Percentiles rank a stretch among this genome's conserved stretches.
Evolutionary conservation across 2,113 vertebrate genomes (phyloP).

Genomic region (Kryptolebias marmoratus): DNA sequence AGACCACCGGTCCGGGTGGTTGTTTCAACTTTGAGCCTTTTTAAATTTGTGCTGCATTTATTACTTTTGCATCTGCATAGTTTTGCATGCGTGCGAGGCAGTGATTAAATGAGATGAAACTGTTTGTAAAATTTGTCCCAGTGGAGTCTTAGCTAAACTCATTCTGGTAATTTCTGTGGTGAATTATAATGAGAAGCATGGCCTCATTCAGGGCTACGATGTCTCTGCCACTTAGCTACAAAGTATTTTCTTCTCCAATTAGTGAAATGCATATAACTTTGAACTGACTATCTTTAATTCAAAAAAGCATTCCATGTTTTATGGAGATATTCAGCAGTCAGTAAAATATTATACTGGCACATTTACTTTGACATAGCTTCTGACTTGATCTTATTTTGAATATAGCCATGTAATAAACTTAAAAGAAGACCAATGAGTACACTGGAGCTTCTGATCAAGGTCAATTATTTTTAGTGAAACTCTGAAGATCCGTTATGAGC

Average conservation of each 20-base stretch:
- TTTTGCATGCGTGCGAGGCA: constrained; percentile 9
- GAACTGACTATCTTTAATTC: no score
- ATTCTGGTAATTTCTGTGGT: constrained; percentile 17
- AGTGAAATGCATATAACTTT: no score
- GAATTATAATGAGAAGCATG: constrained; percentile 47
- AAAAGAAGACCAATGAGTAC: constrained; percentile 43
- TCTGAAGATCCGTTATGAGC: constrained; percentile 39
- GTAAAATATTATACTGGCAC: constrained; percentile 35
- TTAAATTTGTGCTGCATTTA: neutral
- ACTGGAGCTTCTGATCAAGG: constrained; percentile 65
- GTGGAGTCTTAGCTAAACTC: constrained; percentile 52
- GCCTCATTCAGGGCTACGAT: constrained; percentile 44
- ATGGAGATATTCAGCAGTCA: constrained; percentile 33
- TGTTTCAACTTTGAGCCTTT: constrained; percentile 29
- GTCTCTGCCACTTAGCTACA: constrained; percentile 38
- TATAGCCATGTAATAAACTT: constrained; percentile 51
- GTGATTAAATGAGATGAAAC: constrained; percentile 8
- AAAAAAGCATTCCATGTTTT: constrained; percentile 12
- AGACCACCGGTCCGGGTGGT: constrained; percentile 5
- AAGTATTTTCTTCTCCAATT: constrained; percentile 9
- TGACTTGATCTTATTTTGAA: constrained; percentile 44
- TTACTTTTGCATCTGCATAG: neutral
- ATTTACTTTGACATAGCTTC: constrained; percentile 42
- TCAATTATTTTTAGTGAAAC: constrained; percentile 50
- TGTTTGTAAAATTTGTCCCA: constrained; percentile 35